These are phyloP conservation scores for Syrista parreyssii DNA, from an alignment of 2,888 invertebrate genomes.

Conservation along the genomic window DNA sequence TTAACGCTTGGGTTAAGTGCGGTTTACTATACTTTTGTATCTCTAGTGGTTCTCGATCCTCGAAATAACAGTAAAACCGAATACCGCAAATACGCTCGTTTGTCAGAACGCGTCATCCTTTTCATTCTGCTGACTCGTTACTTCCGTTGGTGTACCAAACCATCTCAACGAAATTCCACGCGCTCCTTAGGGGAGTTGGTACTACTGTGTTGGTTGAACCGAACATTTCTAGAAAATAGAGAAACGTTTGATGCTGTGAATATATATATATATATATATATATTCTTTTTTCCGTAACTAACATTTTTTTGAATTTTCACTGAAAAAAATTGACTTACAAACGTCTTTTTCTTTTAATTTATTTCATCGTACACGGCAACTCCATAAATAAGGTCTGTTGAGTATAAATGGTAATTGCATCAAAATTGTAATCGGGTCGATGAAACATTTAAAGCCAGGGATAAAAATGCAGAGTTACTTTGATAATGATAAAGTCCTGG, in stretches of 20 bases:
- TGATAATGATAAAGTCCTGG: background rate
- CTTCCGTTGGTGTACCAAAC: background rate
- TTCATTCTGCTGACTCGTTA: background rate
- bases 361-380: background rate
- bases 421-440: background rate
- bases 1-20: background rate
- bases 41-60: background rate
- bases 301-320: background rate
- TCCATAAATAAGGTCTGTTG: background rate
- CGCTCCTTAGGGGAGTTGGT: background rate
- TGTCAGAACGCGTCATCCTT: background rate
- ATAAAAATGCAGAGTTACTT: background rate
- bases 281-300: background rate
- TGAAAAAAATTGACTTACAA: background rate
- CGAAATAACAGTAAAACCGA: background rate
- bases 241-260: no score
- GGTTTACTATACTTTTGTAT: background rate
- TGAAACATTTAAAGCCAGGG: background rate
- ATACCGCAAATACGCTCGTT: background rate
- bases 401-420: background rate
- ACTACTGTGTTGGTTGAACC: background rate
- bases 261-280: no score
- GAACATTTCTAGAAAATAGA: background rate
- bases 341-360: background rate
- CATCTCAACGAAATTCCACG: background rate